These are phyloP conservation scores for Thaumetopoea pityocampa DNA, from an alignment of 1,140 invertebrate genomes.

Conservation along the genomic window DNA sequence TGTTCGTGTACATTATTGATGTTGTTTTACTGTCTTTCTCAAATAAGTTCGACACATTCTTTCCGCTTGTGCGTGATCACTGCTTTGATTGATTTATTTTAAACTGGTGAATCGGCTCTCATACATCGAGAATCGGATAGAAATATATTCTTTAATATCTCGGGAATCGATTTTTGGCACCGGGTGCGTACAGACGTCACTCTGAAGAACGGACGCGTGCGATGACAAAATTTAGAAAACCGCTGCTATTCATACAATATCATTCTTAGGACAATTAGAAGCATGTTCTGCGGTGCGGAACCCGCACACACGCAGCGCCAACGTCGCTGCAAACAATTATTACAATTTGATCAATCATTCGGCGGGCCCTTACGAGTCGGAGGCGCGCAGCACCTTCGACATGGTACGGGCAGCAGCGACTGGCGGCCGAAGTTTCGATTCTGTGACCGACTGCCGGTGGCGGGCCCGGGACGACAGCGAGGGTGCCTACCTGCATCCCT, in stretches of 20 bases:
- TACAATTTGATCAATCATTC: slow-evolving; percentile 79
- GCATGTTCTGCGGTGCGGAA: slow-evolving; percentile 69
- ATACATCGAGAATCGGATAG: no score
- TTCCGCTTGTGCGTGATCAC: slow-evolving; percentile 72
- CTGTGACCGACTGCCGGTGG: slow-evolving; percentile 66
- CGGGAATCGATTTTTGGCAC: slow-evolving; percentile 30
- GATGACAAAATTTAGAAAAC: slow-evolving; percentile 21
- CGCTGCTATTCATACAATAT: slow-evolving; percentile 55
- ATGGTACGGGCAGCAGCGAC: slow-evolving; percentile 41
- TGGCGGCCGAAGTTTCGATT: slow-evolving; percentile 67
- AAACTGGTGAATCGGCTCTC: slow-evolving; percentile 9
- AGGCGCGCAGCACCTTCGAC: slow-evolving; percentile 73
- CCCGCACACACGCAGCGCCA: slow-evolving; percentile 68
- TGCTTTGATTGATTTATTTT: slow-evolving; percentile 59
- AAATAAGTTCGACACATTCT: slow-evolving; percentile 65
- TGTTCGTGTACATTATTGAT: slow-evolving; percentile 58
- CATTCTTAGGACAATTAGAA: slow-evolving; percentile 76
- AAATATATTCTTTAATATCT: no score
- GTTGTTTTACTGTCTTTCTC: slow-evolving; percentile 57
- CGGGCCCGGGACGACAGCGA: slow-evolving; percentile 62
- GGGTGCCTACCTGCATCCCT: slow-evolving; percentile 62
- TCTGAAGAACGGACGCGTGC: slow-evolving; percentile 33
- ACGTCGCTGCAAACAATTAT: slow-evolving; percentile 76
- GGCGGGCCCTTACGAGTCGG: slow-evolving; percentile 75
- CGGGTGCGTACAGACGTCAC: slow-evolving; percentile 60